Conservation (phyloP, 1,140 invertebrate genomes). For the Eurosta solidaginis region DNA sequence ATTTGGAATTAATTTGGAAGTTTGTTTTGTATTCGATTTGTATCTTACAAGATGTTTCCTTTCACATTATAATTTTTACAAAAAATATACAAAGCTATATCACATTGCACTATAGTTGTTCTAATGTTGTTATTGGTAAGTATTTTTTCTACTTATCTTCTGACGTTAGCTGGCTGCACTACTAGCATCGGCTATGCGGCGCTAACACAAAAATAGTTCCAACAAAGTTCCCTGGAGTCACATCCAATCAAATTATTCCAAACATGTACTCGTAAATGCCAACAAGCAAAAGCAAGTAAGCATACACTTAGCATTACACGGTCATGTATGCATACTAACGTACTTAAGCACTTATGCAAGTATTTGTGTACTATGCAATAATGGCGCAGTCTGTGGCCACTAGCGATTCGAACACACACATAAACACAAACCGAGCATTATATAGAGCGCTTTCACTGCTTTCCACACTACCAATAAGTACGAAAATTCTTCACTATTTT, state of each 20-base stretch:
- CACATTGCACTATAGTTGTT: background rate
- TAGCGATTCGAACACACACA: background rate
- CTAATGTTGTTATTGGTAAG: background rate
- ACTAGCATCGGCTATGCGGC: background rate
- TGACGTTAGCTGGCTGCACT: background rate
- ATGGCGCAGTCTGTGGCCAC: conserved; percentile 7
- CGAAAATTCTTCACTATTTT: too few relatives aligned
- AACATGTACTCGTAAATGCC: conserved; percentile 31
- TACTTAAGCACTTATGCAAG: conserved; percentile 5
- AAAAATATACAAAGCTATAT: too few relatives aligned
- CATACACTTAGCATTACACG: conserved; percentile 11
- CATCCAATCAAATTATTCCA: conserved; percentile 34
- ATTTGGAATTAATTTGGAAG: too few relatives aligned
- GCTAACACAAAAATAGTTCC: conserved; percentile 17
- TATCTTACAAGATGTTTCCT: too few relatives aligned
- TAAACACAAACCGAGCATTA: background rate
- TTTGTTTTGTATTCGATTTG: too few relatives aligned
- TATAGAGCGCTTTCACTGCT: background rate
- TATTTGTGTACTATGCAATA: background rate
- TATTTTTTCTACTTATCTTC: background rate
- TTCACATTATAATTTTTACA: too few relatives aligned
- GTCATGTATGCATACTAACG: background rate
- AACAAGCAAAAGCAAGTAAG: conserved; percentile 22
- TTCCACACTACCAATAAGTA: background rate
- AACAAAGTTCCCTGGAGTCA: conserved; percentile 27